Conservation (phyloP, 2,888 invertebrate species). For the Schizotus pectinicornis region DNA sequence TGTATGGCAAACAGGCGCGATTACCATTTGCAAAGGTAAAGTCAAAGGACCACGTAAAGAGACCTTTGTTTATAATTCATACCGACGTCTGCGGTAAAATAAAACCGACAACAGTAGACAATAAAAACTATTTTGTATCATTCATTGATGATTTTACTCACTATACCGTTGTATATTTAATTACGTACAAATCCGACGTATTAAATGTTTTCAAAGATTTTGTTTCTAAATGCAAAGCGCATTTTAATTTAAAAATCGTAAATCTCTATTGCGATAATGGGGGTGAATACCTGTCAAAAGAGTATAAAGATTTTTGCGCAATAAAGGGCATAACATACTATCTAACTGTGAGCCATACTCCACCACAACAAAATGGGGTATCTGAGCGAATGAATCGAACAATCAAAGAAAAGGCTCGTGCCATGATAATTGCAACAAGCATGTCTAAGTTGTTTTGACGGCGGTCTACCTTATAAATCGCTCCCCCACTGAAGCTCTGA, state of each 20-base stretch:
- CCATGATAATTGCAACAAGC: conserved; percentile 33
- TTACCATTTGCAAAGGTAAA: conserved; percentile 9
- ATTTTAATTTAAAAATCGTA: conserved; percentile 13
- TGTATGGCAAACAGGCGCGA: conserved; percentile 10
- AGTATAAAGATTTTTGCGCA: conserved; percentile 22
- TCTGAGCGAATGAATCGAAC: conserved; percentile 41
- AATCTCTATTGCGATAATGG: conserved; percentile 33
- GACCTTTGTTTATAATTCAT: conserved; percentile 31
- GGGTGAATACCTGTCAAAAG: conserved; percentile 30
- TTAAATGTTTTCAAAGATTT: conserved; percentile 32
- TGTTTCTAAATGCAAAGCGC: conserved; percentile 33
- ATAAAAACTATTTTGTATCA: conserved; percentile 25
- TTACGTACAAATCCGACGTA: conserved; percentile 41
- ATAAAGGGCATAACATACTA: conserved; percentile 27
- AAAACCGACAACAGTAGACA: conserved; percentile 33
- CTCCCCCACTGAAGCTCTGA: conserved; percentile 40
- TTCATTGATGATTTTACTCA: conserved; percentile 45
- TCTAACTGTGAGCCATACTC: conserved; percentile 22
- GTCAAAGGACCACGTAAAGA: neutral
- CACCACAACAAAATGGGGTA: conserved; percentile 31
- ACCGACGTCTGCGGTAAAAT: conserved; percentile 42
- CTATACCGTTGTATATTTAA: conserved; percentile 31
- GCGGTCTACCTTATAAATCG: conserved; percentile 49
- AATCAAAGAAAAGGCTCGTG: conserved; percentile 36
- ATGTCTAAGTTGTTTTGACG: conserved; percentile 45